A percentile compares a stretch with the other conserved stretches of the same genome.
phyloP scores from a whole-genome alignment of 53 echinoderm and acorn worm genomes.

The Antedon mediterranea region DNA sequence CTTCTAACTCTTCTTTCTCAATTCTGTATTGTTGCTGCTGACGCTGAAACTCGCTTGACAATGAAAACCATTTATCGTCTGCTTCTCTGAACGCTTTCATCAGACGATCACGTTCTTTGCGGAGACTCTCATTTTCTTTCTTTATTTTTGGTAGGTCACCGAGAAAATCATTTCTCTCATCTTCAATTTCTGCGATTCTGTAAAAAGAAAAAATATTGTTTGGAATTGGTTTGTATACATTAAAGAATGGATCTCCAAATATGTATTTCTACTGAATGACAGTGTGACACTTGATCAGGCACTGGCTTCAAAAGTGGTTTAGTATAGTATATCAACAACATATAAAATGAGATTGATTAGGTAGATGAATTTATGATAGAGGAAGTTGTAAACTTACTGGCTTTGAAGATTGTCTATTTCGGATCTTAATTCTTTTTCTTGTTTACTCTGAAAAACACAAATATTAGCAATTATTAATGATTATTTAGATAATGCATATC shows the following conservation, averaged over 20 bases:
- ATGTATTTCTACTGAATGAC: too few relatives aligned
- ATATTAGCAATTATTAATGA: too few relatives aligned
- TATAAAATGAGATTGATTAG: neutral
- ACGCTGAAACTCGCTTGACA: conserved; percentile 64
- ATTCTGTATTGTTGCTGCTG: conserved; percentile 40
- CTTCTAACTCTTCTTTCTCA: conserved; percentile 59
- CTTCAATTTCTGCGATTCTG: conserved; percentile 53
- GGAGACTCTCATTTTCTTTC: conserved; percentile 33
- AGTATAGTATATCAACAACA: too few relatives aligned
- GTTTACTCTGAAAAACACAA: neutral
- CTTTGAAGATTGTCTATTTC: conserved; percentile 2
- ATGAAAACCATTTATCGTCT: conserved; percentile 70
- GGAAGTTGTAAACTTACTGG: conserved; percentile 3
- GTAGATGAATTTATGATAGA: neutral
- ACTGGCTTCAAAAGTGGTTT: too few relatives aligned
- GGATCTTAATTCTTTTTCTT: neutral
- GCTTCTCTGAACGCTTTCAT: conserved; percentile 56
- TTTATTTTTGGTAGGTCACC: conserved; percentile 50
- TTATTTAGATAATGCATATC: too few relatives aligned
- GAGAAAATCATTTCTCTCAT: conserved; percentile 39
- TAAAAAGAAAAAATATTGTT: neutral
- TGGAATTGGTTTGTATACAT: too few relatives aligned
- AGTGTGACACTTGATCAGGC: too few relatives aligned
- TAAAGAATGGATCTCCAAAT: too few relatives aligned
- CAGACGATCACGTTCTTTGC: conserved; percentile 48